Conservation (phyloP, 2,888 invertebrate genomes). For the Drymonia ruficornis region DNA sequence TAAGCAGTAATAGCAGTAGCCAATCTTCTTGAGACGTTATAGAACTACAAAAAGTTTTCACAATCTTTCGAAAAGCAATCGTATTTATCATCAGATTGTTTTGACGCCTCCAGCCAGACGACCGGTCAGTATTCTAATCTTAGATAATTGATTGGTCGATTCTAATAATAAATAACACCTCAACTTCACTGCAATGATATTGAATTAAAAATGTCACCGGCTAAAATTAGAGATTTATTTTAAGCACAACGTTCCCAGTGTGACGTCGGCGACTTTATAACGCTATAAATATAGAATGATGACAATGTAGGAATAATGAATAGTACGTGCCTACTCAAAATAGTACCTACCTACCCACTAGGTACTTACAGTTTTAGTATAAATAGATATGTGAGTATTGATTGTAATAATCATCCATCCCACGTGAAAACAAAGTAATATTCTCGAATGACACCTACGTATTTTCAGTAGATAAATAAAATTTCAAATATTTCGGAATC, state of each 20-base stretch:
- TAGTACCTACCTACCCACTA: constrained; percentile 9
- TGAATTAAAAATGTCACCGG: constrained; percentile 33
- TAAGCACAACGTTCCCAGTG: constrained; percentile 19
- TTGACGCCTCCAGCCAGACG: background rate
- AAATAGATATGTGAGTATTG: constrained; percentile 3
- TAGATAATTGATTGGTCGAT: too few species aligned
- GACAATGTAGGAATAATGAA: constrained; percentile 11
- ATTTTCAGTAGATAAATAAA: constrained; percentile 41
- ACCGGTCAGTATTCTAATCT: background rate
- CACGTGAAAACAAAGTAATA: constrained; percentile 13
- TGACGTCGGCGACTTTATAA: constrained; percentile 2
- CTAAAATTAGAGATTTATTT: constrained; percentile 37
- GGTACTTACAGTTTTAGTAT: background rate
- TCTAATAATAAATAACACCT: constrained; percentile 6
- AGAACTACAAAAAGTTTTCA: too few species aligned
- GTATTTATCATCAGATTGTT: background rate
- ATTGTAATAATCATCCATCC: constrained; percentile 15
- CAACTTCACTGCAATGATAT: constrained; percentile 18
- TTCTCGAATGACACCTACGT: constrained; percentile 59
- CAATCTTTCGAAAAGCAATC: too few species aligned
- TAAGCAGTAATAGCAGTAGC: too few species aligned
- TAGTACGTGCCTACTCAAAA: background rate
- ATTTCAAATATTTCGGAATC: constrained; percentile 43
- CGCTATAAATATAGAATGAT: constrained; percentile 10
- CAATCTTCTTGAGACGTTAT: too few species aligned